Base-by-base conservation (phyloP, 1,140 invertebrate species). In the Rhyacophila brunnea region DNA sequence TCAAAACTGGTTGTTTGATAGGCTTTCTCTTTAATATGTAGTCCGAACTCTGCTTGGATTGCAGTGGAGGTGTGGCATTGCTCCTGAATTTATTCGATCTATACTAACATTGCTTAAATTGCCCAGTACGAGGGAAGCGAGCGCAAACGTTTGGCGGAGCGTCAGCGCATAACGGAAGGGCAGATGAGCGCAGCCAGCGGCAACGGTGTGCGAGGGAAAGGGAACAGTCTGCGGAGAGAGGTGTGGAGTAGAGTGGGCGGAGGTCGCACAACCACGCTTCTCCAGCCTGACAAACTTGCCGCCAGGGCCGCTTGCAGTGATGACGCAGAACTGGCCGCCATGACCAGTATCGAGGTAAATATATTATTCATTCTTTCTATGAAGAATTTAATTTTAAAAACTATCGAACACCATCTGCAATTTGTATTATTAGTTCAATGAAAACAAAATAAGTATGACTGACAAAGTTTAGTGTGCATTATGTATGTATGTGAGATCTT, bases 181-280 rank as follows among this genome's bases (percentile, higher is more conserved):
- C 78, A 81, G 69, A 78, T 80, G 80, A 43, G 78, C 81, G 70
- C 79, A 80, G 75, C 67, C 68, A 51, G 52, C 68, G 56, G 35
- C 65, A 47, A 50, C 58, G 28, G 46, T 35, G 17, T 49, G 38
- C 66, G 66, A 35, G 74, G 71, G 45, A 70, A 83, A 35, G 71
- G 89, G 66, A 23, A 28, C 23, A 74, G 72, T 42, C 70, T 84
- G 40, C 72, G 89, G 43, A 81, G 85, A 58, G 92, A 94, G 77
- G 86, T 89, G 35, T 94, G 92, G 92, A 84, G 92, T 64, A 84
- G 88, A 68, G 88, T 89, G 6, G 86, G 88, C 67, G 88, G 87
- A 2, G 80, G 82, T n/a, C 78, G 86, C 54, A 87, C 87, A 13
- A 87, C 88, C 14, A 78, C 85, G 44, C 72, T 81, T 15, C 68